Evolutionary conservation across 2,797 vertebrate species (phyloP).

Genomic region (Manis javanica): DNA sequence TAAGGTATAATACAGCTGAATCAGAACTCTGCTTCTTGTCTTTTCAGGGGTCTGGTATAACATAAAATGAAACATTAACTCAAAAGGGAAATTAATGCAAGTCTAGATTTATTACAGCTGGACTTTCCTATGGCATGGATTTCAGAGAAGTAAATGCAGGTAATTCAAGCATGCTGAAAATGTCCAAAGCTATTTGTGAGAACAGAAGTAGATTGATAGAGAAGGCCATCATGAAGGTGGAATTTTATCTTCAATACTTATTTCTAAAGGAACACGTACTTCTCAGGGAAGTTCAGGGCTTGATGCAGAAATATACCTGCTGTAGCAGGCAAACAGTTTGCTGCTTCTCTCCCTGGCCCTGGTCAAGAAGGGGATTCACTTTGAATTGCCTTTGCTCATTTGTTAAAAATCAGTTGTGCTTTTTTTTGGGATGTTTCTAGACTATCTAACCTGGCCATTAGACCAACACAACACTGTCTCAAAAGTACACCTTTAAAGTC

Average conservation of each 20-base stretch:
- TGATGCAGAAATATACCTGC: neutral
- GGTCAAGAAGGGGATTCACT: neutral
- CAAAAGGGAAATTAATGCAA: slow-evolving; percentile 51
- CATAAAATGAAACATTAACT: slow-evolving; percentile 42
- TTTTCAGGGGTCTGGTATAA: slow-evolving; percentile 51
- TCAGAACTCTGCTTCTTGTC: slow-evolving; percentile 41
- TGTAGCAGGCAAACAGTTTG: neutral
- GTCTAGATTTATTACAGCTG: slow-evolving; percentile 60
- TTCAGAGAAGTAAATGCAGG: slow-evolving; percentile 52
- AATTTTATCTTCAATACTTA: slow-evolving; percentile 62
- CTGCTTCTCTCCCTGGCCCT: neutral
- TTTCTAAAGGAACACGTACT: slow-evolving; percentile 48
- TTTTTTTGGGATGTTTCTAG: neutral
- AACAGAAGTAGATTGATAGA: slow-evolving; percentile 43
- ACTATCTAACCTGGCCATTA: neutral
- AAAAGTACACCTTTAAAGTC: neutral
- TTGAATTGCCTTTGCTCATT: too few species aligned
- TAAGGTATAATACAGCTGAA: slow-evolving; percentile 1
- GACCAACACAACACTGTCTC: neutral
- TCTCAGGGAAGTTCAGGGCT: neutral
- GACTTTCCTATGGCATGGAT: slow-evolving; percentile 35
- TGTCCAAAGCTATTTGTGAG: neutral
- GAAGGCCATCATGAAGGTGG: slow-evolving; percentile 36
- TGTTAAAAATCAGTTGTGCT: neutral
- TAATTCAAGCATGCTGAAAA: slow-evolving; percentile 11